Conservation (phyloP, 2,888 invertebrate species). For the Acronicta alni region DNA sequence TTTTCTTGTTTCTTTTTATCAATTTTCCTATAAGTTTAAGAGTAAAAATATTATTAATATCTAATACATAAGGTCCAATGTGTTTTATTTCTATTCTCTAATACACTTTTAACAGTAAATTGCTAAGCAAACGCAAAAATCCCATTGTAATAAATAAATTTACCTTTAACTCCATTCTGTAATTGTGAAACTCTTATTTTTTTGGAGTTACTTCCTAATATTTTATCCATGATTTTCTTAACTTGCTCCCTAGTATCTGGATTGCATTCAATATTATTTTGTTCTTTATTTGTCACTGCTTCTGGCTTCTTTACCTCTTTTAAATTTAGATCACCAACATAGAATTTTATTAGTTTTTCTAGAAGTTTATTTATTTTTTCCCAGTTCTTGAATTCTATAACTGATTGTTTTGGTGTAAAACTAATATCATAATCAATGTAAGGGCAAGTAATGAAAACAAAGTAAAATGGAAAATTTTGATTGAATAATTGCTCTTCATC, state of each 20-base stretch:
- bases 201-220: slow-evolving; percentile 75
- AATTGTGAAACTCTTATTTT: slow-evolving; percentile 70
- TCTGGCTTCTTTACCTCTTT: slow-evolving; percentile 55
- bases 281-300: not conserved
- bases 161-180: slow-evolving; percentile 83
- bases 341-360: slow-evolving; percentile 75
- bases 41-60: not conserved
- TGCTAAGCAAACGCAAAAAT: too few species aligned
- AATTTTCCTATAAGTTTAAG: slow-evolving; percentile 67
- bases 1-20: slow-evolving; percentile 70
- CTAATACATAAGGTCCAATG: too few species aligned
- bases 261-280: slow-evolving; percentile 34
- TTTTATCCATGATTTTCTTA: slow-evolving; percentile 78
- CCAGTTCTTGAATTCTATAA: slow-evolving; percentile 89
- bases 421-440: slow-evolving; percentile 87
- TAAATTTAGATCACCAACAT: slow-evolving; percentile 65
- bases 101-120: too few species aligned
- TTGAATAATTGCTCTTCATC: slow-evolving; percentile 47
- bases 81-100: too few species aligned
- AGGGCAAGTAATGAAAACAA: slow-evolving; percentile 89
- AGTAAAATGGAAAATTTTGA: slow-evolving; percentile 78
- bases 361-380: slow-evolving; percentile 71
- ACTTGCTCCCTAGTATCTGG: slow-evolving; percentile 71
- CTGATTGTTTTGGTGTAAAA: slow-evolving; percentile 80
- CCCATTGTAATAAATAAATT: not conserved